Base-by-base conservation (phyloP, 1,140 invertebrate species). In the Akabosia matsudoensis region DNA sequence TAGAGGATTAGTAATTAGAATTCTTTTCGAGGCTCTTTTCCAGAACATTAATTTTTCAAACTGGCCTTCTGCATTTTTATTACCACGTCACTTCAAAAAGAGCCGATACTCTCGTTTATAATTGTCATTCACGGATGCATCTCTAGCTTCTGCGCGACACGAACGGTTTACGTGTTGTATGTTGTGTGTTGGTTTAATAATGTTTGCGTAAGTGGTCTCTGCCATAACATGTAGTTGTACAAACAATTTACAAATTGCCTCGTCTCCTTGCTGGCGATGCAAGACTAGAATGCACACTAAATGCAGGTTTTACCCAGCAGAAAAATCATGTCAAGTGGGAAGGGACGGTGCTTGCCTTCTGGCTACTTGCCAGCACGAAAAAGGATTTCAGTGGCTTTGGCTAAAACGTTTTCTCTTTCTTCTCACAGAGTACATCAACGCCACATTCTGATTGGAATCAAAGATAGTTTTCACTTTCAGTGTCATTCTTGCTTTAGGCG, bases 291-390 rank as follows among this genome's bases (percentile, higher is more conserved):
- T 61, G 54, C n/a, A n/a, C n/a, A n/a, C n/a, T n/a, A n/a, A n/a
- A n/a, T 45, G 37, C 37, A 10, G 37, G 37, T 18, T 45, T 45
- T 45, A 10, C 37, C 37, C 37, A 10, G 37, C 7, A 45, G 7
- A 45, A 45, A 45, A 45, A 45, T 45, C 28, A 67, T 67, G 61
- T 67, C 61, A 67, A 67, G 61, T 67, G 61, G 61, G 7, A 67
- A 67, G 61, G 61, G 61, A 28, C 61, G 61, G 3, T n/a, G 7
- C 24, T 67, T 67, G 61, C 61, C 54, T 67, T 30, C 61, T 67
- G 61, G 61, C 61, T 67, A 67, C 31, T 67, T 67, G 61, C 61
- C 24, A 67, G 61, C 31, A n/a, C n/a, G n/a, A n/a, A n/a, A n/a
- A n/a, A n/a, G n/a, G n/a, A n/a, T n/a, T n/a, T n/a, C n/a, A n/a